Evolutionary conservation across 92 coral and sea anemone species (phyloP).

Genomic region (Phenganax stokvisi): DNA sequence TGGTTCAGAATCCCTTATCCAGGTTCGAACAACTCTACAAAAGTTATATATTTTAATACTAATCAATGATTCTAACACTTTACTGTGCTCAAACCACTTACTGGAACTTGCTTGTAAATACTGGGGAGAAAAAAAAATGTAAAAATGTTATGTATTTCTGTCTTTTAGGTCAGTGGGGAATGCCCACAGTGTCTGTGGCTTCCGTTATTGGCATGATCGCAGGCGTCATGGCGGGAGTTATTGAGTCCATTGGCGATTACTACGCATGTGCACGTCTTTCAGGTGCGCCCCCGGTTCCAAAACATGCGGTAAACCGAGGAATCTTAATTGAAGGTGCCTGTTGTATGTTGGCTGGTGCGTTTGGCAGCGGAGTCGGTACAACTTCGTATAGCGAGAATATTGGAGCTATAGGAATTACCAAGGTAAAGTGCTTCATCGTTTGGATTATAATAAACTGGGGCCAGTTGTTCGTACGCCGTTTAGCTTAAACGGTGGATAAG

Average conservation of each 20-base stretch:
- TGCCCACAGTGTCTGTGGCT: conserved; percentile 66
- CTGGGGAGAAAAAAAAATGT: no score
- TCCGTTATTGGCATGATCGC: conserved; percentile 85
- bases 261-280: conserved; percentile 77
- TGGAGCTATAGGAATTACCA: conserved; percentile 80
- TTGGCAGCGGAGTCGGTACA: conserved; percentile 84
- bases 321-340: conserved; percentile 74
- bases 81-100: no score
- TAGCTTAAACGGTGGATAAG: no score
- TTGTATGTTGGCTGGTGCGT: conserved; percentile 73
- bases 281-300: conserved; percentile 82
- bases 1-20: conserved; percentile 79
- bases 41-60: no score
- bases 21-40: conserved; percentile 25
- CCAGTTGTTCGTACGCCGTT: no score
- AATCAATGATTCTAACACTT: no score
- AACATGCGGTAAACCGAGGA: conserved; percentile 75
- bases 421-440: conserved; percentile 40
- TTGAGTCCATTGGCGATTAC: conserved; percentile 82
- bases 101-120: no score
- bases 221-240: conserved; percentile 73
- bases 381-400: conserved; percentile 76
- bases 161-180: conserved; percentile 79
- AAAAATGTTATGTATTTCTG: background rate
- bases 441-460: background rate